Conservation (phyloP, 2,797 vertebrate species). For the Coracias cyanogaster region DNA sequence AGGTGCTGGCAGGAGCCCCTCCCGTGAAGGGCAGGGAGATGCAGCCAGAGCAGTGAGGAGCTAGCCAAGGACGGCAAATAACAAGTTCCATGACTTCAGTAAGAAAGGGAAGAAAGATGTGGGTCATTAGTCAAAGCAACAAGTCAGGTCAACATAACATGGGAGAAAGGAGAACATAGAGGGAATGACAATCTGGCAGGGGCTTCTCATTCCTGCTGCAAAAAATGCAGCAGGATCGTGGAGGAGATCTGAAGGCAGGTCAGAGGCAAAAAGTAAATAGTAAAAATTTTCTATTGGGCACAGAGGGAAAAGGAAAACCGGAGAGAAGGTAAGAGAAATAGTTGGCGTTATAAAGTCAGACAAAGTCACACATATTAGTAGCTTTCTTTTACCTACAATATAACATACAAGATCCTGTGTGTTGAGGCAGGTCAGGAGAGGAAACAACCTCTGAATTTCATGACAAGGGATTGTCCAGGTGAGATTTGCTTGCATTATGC, state of each 20-base stretch:
- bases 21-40: background rate
- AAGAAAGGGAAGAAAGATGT: background rate
- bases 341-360: background rate
- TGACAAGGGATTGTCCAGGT: background rate
- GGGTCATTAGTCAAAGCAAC: conserved; percentile 41
- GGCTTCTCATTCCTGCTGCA: background rate
- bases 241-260: background rate
- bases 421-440: background rate
- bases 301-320: background rate
- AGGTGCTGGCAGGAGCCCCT: background rate
- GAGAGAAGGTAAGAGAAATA: background rate
- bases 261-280: background rate
- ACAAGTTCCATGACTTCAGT: background rate
- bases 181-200: background rate
- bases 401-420: background rate
- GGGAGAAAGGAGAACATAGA: background rate
- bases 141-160: background rate
- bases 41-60: background rate
- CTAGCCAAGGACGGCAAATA: background rate
- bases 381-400: background rate
- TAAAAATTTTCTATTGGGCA: background rate
- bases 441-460: background rate
- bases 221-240: background rate
- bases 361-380: background rate
- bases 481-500: background rate